Evolutionary conservation across 2,113 vertebrate genomes (phyloP), one percentile per base, ranked within the genome.

Genomic region (Sinocyclocheilus maitianheensis): DNA sequence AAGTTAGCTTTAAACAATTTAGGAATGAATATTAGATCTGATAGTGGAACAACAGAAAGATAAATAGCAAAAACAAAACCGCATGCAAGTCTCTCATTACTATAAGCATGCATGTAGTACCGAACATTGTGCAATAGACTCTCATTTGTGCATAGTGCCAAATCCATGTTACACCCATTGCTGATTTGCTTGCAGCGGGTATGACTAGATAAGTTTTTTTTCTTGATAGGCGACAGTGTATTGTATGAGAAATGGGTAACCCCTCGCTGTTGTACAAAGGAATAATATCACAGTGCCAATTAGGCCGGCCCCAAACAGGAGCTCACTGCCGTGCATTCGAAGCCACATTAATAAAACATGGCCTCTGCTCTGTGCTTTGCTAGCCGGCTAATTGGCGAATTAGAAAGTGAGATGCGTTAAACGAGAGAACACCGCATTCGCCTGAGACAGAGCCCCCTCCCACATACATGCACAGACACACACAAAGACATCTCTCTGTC

Each of bases 261-360:
- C 92, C 91, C 90, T 90, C 71, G 80, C 92, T 94, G 91, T 94
- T 94, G 90, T 94, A 94, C 92, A 93, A 93, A 94, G 91, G 90
- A 91, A 91, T 92, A 91, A 94, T 93, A 95, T 90, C 89, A 90
- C 87, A 93, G 93, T 92, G 93, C 92, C 95, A 93, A 89, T 95
- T 94, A 92, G 92, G 22, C 65, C 78, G 85, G 93, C 94, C 93
- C 92, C 93, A 94, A 89, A 90, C 92, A 90, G 86, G 91, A 89
- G 90, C 92, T 87, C 89, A 86, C 86, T 89, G 91, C 85, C 76
- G 85, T 85, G 72, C 85, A 91, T 92, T 95, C 92, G 90, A 91
- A 94, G 93, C 91, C 65, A 89, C 94, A 97, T 98, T 96, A 95
- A 98, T 98, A 97, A 97, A 97, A 96, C 97, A 97, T 98, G 95